Evolutionary conservation across 2,888 invertebrate species (phyloP).

Genomic region (Ochropleura plecta): DNA sequence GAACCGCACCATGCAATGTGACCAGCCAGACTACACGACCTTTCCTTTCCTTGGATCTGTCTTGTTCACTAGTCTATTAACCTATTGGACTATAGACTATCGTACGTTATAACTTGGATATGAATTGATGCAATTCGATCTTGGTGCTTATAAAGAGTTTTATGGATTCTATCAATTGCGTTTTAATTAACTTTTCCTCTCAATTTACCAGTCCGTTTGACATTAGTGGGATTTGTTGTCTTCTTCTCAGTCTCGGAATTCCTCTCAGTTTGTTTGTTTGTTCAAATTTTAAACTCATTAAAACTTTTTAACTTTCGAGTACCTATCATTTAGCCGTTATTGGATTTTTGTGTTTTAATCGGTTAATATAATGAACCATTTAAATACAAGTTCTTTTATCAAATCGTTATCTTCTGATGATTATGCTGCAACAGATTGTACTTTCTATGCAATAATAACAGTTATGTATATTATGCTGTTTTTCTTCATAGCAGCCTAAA

Average conservation of each 20-base stretch:
- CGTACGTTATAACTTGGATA: slow-evolving; percentile 18
- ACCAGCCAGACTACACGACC: slow-evolving; percentile 67
- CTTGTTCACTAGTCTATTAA: slow-evolving; percentile 59
- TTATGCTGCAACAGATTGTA: not conserved
- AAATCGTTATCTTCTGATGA: slow-evolving; percentile 4
- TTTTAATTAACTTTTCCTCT: slow-evolving; percentile 6
- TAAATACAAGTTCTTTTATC: not conserved
- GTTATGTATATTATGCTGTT: not conserved
- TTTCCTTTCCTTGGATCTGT: slow-evolving; percentile 66
- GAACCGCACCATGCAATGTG: slow-evolving; percentile 70
- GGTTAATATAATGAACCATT: not conserved
- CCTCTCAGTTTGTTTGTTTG: not conserved
- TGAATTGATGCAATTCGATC: slow-evolving; percentile 3
- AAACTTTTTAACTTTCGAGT: slow-evolving; percentile 10
- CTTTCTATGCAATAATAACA: not conserved
- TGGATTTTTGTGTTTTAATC: slow-evolving; percentile 6
- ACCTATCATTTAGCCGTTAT: not conserved
- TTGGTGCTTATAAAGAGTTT: slow-evolving; percentile 5
- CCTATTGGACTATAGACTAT: slow-evolving; percentile 55
- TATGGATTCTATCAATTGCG: not conserved
- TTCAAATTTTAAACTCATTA: slow-evolving; percentile 8
- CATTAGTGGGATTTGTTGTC: not conserved
- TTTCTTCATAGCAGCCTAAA: slow-evolving; percentile 9
- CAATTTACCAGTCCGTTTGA: slow-evolving; percentile 6
- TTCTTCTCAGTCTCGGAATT: not conserved